Conservation (phyloP, 2,113 vertebrate genomes). For the Sinocyclocheilus anshuiensis region DNA sequence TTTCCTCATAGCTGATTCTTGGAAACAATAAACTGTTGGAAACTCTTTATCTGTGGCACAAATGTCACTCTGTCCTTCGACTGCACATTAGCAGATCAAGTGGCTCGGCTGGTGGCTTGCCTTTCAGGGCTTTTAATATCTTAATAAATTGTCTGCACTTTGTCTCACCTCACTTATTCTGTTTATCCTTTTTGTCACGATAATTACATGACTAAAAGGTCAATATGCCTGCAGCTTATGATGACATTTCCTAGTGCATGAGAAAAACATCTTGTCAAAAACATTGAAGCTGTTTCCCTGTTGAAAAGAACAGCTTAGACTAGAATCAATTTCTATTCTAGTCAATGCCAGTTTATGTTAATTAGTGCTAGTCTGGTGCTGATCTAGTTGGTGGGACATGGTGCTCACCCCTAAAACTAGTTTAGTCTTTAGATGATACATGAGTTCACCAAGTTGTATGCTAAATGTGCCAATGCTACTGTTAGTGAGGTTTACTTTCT, state of each 20-base stretch:
- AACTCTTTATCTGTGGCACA: conserved; percentile 17
- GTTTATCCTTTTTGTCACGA: background rate
- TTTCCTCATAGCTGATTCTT: background rate
- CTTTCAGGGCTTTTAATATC: conserved; percentile 11
- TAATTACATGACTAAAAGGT: conserved; percentile 2
- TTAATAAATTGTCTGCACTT: conserved; percentile 19
- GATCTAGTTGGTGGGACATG: background rate
- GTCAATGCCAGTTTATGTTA: background rate
- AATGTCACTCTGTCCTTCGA: conserved; percentile 2
- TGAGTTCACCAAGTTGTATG: too few species aligned
- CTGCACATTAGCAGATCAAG: background rate
- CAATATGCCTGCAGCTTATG: conserved; percentile 4
- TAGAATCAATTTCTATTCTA: background rate
- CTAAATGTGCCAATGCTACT: too few species aligned
- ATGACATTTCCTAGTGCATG: conserved; percentile 1
- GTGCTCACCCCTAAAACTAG: background rate
- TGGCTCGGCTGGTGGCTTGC: conserved; percentile 2
- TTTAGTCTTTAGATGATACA: background rate
- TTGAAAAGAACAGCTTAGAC: background rate
- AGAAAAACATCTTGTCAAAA: background rate
- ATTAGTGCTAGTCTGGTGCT: background rate
- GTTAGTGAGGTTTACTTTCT: too few species aligned
- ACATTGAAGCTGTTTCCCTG: background rate
- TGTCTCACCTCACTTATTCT: conserved; percentile 15
- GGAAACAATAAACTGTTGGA: background rate